A percentile compares a stretch with the other conserved stretches of the same genome.
Conservation (phyloP, 1,140 invertebrate genomes). For the Diuraphis noxia region DNA sequence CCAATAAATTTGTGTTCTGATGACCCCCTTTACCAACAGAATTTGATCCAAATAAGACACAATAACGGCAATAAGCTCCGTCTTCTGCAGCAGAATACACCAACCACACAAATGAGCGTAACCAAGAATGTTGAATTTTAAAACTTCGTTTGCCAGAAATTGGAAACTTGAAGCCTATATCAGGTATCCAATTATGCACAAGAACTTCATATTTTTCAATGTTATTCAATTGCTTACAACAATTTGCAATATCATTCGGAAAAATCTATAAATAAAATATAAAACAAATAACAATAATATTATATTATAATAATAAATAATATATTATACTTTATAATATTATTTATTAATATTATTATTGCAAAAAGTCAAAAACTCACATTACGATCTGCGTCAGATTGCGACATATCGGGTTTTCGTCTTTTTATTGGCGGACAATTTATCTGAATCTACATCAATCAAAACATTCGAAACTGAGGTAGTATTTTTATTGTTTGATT, state of each 20-base stretch:
- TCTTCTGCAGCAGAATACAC: conserved; percentile 19
- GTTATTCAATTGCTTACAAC: background rate
- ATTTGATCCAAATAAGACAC: background rate
- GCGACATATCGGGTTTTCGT: background rate
- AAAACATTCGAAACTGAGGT: background rate
- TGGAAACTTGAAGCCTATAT: background rate
- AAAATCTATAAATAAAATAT: background rate
- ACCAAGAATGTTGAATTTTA: background rate
- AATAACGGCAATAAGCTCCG: conserved; percentile 13
- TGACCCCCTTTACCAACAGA: background rate
- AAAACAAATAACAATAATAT: too few species aligned
- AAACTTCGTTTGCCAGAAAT: background rate
- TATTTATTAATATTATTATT: too few species aligned
- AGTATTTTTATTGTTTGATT: background rate
- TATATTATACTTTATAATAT: too few species aligned
- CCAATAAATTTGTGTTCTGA: conserved; percentile 6
- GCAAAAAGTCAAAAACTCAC: background rate
- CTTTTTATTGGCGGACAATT: background rate
- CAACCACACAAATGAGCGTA: conserved; percentile 20
- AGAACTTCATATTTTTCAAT: conserved; percentile 23
- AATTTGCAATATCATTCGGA: conserved; percentile 1
- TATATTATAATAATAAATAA: too few species aligned
- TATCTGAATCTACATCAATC: background rate
- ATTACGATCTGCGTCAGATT: background rate
- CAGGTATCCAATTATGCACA: conserved; percentile 16